phyloP scores from a whole-genome alignment of 2,113 vertebrate species.

The Sinocyclocheilus maitianheensis region DNA sequence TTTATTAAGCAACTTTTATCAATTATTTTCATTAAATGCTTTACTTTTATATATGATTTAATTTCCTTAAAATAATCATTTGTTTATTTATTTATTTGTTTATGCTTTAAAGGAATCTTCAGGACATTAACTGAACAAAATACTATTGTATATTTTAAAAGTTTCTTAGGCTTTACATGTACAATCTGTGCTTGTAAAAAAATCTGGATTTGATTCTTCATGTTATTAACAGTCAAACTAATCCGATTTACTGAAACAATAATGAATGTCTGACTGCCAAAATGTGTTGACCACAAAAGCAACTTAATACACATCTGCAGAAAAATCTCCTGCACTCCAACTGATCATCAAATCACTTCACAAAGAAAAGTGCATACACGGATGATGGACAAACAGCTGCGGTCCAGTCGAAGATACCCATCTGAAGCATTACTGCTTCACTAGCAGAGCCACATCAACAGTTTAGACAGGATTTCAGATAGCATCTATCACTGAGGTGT shows the following conservation, averaged over 20 bases:
- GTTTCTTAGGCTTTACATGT: not conserved
- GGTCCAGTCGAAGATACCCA: not conserved
- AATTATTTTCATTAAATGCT: not conserved
- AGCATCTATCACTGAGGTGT: conserved; percentile 12
- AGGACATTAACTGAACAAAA: not conserved
- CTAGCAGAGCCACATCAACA: conserved; percentile 2
- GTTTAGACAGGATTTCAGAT: conserved; percentile 10
- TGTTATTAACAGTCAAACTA: not conserved
- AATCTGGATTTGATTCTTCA: too few relatives aligned
- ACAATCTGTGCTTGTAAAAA: not conserved
- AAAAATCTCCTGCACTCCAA: not conserved
- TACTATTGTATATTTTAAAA: not conserved
- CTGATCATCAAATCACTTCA: not conserved
- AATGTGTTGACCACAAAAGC: not conserved
- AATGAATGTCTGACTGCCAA: not conserved
- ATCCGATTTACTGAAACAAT: not conserved
- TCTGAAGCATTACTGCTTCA: not conserved
- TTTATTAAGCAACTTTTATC: not conserved
- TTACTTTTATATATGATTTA: too few relatives aligned
- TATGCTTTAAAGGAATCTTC: not conserved
- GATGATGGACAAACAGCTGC: not conserved
- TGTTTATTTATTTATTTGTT: not conserved
- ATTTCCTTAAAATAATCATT: not conserved
- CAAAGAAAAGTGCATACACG: not conserved
- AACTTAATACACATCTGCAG: not conserved